Evolutionary conservation across 2,797 vertebrate species (phyloP), one percentile per base, ranked within the genome.

Genomic region (Tenualosa ilisha): DNA sequence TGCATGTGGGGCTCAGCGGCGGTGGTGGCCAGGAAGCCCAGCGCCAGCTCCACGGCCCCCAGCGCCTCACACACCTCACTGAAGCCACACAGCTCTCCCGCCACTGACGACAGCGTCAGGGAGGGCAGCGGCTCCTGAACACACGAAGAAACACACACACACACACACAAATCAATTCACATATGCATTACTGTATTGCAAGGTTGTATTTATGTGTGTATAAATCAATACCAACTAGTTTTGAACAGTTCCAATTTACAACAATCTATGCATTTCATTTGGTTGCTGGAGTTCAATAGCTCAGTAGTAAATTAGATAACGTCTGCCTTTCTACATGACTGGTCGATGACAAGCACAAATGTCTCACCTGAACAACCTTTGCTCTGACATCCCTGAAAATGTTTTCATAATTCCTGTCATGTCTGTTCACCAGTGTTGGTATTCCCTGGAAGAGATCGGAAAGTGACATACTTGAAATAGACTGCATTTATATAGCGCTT

Each of bases 61-160:
- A 99, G 91, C 5, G 98, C 97, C 56, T 99, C 98, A 56, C 97
- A 99, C 89, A 96, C 94, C 0, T 99, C 97, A 2, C 96, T 99
- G 91, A 97, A 98, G 49, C 96, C 97, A 89, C 96, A 96, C 31
- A 99, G 94, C 79, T 98, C 97, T 79, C 95, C 95, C 1, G 93
- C 90, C 90, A 99, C 91, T 4, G 91, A 86, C 4, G 89, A 91
- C 89, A 95, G 89, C 37, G 88, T 93, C 22, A 95, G 93, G 22
- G 86, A 93, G 85, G 96, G 94, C 51, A 98, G 96, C 51, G 96
- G 88, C 85, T 91, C 93, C 98, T 99, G 92, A 82, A 37, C 31
- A 40, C 65, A 72, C 13, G 7, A 9, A 31, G 26, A 65, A 2
- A 26, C 65, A 68, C 26, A 15, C 26, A 68, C 26, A 31, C 37